Evolutionary conservation across 2,797 vertebrate genomes (phyloP), one percentile per base, ranked within the genome.

Genomic region (Periparus ater): DNA sequence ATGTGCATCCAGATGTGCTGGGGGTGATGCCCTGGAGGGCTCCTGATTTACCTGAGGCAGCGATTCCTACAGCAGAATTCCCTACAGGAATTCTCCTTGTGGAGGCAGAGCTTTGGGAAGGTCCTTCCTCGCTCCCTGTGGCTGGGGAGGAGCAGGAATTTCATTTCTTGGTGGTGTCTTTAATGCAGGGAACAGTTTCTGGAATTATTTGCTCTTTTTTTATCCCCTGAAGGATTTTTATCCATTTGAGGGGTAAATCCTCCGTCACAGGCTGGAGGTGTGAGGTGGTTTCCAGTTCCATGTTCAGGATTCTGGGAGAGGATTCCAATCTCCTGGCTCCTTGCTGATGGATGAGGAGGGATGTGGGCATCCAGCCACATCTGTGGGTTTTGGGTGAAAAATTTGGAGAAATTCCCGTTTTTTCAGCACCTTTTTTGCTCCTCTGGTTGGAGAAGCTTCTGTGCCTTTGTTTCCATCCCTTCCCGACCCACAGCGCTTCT

Each of bases 401-500:
- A 1, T 32, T 7, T 4, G 22, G 18, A 18, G 50, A 23, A 27
- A 40, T 29, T 58, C 9, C 11, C 6, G 1, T 55, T 4, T 2
- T 44, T 74, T 32, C 36, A 17, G 36, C 1, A 1, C 3, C 8
- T 34, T 32, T 40, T 55, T 38, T 51, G 42, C 47, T 60, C 17
- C 51, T 66, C 13, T 48, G 27, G 17, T 17, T 50, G 11, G 53
- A 60, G 38, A 2, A 34, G 2, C 6, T 54, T 66, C 44, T 34
- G 7, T 17, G 2, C 8, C 17, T 71, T 51, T 51, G 30, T 55
- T 66, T 36, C 48, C 2, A 1, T 50, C 22, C 29, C 16, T 58
- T 80, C 45, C 55, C 8, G 8, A 25, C 7, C 30, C 13, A 2
- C 3, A 19, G 7, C 0, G 2, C 3, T 3, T 25, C 34, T 34